Evolutionary conservation across 2,888 invertebrate genomes (phyloP).

Genomic region (Heliconius charithonia): DNA sequence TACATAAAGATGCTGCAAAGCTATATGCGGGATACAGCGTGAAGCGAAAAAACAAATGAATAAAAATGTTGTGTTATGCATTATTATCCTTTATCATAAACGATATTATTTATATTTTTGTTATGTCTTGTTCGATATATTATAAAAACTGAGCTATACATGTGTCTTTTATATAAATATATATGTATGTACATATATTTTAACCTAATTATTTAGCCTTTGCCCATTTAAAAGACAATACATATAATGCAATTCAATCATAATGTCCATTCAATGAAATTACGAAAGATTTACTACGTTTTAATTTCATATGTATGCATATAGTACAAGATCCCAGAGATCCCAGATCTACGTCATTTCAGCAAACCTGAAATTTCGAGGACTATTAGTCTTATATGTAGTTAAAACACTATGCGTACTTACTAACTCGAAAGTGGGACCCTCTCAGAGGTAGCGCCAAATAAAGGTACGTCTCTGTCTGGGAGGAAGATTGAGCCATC

Average conservation of each 20-base stretch:
- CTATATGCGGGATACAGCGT: too few species aligned
- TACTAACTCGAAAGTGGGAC: too few species aligned
- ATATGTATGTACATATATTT: not conserved
- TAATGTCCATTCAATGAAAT: not conserved
- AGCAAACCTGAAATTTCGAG: too few species aligned
- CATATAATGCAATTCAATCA: slow-evolving; percentile 5
- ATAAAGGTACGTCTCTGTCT: too few species aligned
- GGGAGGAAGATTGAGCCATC: too few species aligned
- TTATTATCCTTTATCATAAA: too few species aligned
- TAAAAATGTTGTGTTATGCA: too few species aligned
- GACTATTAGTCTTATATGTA: too few species aligned
- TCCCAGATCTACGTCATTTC: too few species aligned
- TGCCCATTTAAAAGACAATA: slow-evolving; percentile 22
- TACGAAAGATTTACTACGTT: slow-evolving; percentile 12
- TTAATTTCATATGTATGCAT: not conserved
- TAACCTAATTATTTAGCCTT: slow-evolving; percentile 14
- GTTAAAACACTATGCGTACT: too few species aligned
- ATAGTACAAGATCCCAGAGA: not conserved
- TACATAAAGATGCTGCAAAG: not conserved
- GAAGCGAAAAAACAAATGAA: too few species aligned
- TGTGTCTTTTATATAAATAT: not conserved
- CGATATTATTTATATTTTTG: not conserved
- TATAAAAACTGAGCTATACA: not conserved
- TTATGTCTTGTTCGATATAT: not conserved
- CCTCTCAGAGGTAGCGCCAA: too few species aligned